These are phyloP conservation scores for Teleiodes luculella DNA, from an alignment of 2,888 invertebrate species.

Conservation along the genomic window DNA sequence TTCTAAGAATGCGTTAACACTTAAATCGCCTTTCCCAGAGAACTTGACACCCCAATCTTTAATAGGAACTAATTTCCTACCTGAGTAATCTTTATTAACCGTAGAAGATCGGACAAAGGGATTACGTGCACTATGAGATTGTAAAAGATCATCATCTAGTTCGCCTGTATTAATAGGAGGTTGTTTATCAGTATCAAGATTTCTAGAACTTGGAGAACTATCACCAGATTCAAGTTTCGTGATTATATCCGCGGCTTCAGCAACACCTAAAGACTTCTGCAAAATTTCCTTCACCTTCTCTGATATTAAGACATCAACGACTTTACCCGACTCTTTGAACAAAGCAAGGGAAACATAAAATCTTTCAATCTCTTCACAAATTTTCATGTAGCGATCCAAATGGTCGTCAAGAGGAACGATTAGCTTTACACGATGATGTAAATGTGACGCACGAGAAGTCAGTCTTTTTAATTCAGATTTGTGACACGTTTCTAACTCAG, in stretches of 20 bases:
- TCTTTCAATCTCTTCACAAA: neutral
- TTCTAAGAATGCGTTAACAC: constrained; percentile 16
- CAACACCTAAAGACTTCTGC: neutral
- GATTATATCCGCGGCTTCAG: neutral
- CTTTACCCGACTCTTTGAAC: neutral
- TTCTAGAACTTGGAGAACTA: neutral
- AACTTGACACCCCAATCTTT: constrained; percentile 16
- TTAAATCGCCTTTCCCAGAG: constrained; percentile 1
- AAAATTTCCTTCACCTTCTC: neutral
- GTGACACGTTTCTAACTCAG: neutral
- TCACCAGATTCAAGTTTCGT: neutral
- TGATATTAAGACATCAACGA: neutral
- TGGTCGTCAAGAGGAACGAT: neutral
- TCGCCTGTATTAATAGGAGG: neutral
- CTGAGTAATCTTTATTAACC: neutral
- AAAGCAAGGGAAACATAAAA: neutral
- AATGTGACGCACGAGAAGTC: constrained; percentile 1
- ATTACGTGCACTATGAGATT: neutral
- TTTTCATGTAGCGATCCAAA: neutral
- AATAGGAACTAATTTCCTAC: constrained; percentile 12
- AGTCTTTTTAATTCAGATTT: neutral
- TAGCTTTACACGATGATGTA: constrained; percentile 1
- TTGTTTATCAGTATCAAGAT: neutral
- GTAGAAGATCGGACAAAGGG: neutral
- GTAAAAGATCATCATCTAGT: neutral